Base-by-base conservation (phyloP, 2,113 vertebrate species). In the Speoplatyrhinus poulsoni region DNA sequence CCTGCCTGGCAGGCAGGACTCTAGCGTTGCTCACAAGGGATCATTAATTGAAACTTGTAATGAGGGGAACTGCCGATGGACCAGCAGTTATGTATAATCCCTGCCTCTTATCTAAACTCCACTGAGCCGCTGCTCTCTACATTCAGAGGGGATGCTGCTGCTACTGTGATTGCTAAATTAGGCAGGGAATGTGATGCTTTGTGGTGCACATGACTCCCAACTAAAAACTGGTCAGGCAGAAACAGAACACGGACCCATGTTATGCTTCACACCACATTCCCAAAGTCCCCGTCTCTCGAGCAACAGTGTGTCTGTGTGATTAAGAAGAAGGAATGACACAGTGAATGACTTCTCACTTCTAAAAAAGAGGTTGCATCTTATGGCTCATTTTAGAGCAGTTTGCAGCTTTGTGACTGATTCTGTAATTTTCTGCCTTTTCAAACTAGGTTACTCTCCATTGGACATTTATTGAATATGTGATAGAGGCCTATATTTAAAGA, bases 211-310 rank as follows among this genome's bases (percentile, higher is more conserved):
- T 67, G 79, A 84, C 74, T 69, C 55, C 68, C 52, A 6, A 64
- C 54, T 16, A 11, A 64, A 85, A 89, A 36, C 81, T 84, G 85
- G 84, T 88, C 83, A 86, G 74, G 73, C 76, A 69, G 76, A 85
- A 87, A 75, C 50, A 81, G 70, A 77, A 70, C 57, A 67, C 54
- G 62, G 41, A 12, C 46, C 61, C 41, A 55, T 65, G 68, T 67
- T 63, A 63, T 55, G 48, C 52, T 47, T 77, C 19, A n/a, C 49
- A 67, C 26, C 62, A 36, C 62, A 65, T 15, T 47, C n/a, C 1
- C n/a, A 61, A 62, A 26, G 61, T 36, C 17, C 17, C 54, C 47
- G 13, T 60, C 56, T 15, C 15, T 65, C 46, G 47, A 41, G 19
- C 47, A 46, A 36, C 55, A 26, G 36, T 26, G 19, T 19, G 16